A percentile compares a stretch with the other conserved stretches of the same genome.
Evolutionary conservation across 2,113 vertebrate species (phyloP).

Genomic region (Ibidorhyncha struthersii): DNA sequence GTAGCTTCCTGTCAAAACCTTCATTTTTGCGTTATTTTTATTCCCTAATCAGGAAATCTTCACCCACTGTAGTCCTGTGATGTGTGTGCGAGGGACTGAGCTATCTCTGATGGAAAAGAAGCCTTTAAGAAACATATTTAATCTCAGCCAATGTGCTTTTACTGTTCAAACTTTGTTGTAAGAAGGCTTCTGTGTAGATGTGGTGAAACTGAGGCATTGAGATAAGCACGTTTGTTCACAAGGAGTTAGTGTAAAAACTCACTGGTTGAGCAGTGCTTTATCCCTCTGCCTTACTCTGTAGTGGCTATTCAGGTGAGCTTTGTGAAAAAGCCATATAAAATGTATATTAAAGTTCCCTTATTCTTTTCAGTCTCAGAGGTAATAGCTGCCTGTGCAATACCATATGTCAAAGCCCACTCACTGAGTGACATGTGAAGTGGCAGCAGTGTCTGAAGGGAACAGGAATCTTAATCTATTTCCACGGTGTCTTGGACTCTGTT

Average conservation of each 20-base stretch:
- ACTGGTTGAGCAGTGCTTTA: not conserved
- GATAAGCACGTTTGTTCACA: accelerated
- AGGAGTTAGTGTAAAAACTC: not conserved
- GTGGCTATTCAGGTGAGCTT: not conserved
- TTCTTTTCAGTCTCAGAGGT: not conserved
- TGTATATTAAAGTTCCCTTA: accelerated
- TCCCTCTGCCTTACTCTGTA: accelerated
- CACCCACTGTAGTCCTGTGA: not conserved
- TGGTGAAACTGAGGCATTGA: not conserved
- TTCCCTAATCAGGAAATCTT: not conserved
- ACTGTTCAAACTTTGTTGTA: not conserved
- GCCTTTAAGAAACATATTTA: not conserved
- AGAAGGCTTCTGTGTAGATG: not conserved
- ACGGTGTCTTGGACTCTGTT: not conserved
- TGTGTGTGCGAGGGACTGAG: not conserved
- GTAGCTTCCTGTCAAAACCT: not conserved
- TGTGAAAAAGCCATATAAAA: not conserved
- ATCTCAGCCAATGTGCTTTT: not conserved
- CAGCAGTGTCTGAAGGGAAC: not conserved
- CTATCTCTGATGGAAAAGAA: not conserved
- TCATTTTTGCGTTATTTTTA: not conserved
- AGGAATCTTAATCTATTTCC: not conserved
- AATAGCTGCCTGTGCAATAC: not conserved
- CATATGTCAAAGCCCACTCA: accelerated
- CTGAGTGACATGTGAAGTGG: not conserved